Percentiles rank a stretch among this genome's conserved stretches.
Conservation (phyloP, 2,797 vertebrate species). For the Pseudomugil tenellus region DNA sequence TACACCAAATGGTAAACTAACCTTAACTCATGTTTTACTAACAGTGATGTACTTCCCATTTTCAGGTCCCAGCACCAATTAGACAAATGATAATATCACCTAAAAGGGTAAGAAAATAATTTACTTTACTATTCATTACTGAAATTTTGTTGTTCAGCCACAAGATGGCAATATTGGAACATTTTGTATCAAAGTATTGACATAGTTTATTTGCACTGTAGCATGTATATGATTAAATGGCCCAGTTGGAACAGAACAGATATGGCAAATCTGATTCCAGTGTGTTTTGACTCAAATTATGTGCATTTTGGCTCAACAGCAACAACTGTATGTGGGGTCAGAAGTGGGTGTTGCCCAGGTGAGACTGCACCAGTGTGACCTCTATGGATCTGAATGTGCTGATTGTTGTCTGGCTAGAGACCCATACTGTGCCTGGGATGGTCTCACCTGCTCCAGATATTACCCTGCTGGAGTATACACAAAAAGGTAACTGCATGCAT, state of each 20-base stretch:
- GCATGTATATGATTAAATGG: background rate
- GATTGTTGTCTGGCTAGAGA: slow-evolving; percentile 97
- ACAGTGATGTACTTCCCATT: slow-evolving; percentile 17
- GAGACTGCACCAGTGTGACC: slow-evolving; percentile 92
- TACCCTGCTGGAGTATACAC: slow-evolving; percentile 88
- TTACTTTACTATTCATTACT: background rate
- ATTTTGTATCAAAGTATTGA: slow-evolving; percentile 8
- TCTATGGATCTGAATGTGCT: slow-evolving; percentile 93
- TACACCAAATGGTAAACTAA: background rate
- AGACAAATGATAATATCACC: slow-evolving; percentile 93
- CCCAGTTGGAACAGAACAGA: background rate
- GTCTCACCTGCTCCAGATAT: slow-evolving; percentile 92
- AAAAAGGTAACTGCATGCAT: slow-evolving; percentile 85
- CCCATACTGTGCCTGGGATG: slow-evolving; percentile 98
- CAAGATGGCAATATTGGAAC: slow-evolving; percentile 66
- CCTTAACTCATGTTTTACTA: background rate
- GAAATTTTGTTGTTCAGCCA: slow-evolving; percentile 64
- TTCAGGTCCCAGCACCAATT: slow-evolving; percentile 88
- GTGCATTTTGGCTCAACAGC: slow-evolving; percentile 75
- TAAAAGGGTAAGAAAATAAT: slow-evolving; percentile 88
- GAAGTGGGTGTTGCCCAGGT: slow-evolving; percentile 89
- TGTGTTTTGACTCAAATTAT: background rate
- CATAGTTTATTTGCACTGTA: slow-evolving; percentile 1
- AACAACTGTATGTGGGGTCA: slow-evolving; percentile 94
- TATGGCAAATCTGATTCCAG: background rate